These are phyloP conservation scores for Elysia chlorotica DNA, from an alignment of 1,140 invertebrate species.

Conservation along the genomic window DNA sequence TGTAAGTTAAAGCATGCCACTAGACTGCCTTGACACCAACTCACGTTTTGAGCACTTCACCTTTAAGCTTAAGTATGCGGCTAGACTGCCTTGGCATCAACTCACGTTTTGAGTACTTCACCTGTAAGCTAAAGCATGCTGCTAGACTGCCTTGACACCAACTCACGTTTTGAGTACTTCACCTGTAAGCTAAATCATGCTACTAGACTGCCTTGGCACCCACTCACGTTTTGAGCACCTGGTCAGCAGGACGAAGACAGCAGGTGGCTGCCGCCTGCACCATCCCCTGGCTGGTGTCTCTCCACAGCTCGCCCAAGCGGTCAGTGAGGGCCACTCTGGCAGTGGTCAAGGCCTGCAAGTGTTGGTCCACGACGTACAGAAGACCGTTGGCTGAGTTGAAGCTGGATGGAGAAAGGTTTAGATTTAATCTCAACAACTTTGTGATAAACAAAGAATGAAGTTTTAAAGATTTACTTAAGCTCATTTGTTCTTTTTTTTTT, in stretches of 20 bases:
- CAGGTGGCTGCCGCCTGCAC: conserved; percentile 70
- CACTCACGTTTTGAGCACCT: conserved; percentile 39
- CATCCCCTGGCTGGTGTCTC: conserved; percentile 57
- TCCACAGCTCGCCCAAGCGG: conserved; percentile 51
- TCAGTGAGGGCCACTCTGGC: conserved; percentile 57
- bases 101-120: no score
- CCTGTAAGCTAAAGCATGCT: no score
- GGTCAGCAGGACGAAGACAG: conserved; percentile 68
- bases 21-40: no score
- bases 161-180: no score
- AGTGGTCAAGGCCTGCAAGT: conserved; percentile 61
- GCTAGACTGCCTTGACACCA: no score
- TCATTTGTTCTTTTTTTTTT: no score
- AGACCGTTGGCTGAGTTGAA: conserved; percentile 59
- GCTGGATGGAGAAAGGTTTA: conserved; percentile 32
- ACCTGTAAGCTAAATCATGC: no score
- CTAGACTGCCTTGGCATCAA: no score
- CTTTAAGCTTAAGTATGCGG: no score
- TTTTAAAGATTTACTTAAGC: background rate
- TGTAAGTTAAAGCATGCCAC: no score
- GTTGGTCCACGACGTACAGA: conserved; percentile 60
- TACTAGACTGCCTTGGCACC: no score
- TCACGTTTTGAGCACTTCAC: no score
- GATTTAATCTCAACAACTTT: background rate
- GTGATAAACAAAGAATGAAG: background rate